These are phyloP conservation scores for Carollia perspicillata DNA, from an alignment of 2,113 vertebrate species.

Conservation along the genomic window DNA sequence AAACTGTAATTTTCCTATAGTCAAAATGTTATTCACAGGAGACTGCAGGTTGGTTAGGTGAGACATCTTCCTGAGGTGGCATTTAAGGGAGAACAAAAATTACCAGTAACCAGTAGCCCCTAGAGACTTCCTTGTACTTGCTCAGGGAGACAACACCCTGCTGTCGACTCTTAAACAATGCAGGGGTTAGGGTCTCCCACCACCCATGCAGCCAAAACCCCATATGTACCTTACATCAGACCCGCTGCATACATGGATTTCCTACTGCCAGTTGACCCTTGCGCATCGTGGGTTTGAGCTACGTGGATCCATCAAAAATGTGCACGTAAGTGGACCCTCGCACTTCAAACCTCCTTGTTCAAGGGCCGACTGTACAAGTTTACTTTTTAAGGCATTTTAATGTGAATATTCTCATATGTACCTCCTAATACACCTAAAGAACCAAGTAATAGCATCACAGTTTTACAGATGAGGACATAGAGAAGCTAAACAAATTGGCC, in stretches of 20 bases:
- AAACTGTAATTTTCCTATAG: constrained; percentile 34
- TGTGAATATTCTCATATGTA: not conserved
- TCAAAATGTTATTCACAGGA: constrained; percentile 54
- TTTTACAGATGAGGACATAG: not conserved
- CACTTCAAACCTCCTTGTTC: not conserved
- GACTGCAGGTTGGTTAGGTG: not conserved
- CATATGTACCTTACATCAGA: not conserved
- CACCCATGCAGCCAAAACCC: not conserved
- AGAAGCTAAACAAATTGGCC: not conserved
- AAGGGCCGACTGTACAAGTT: not conserved
- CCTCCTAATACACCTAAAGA: not conserved
- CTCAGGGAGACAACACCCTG: constrained; percentile 51
- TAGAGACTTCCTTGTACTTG: constrained; percentile 74
- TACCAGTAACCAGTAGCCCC: constrained; percentile 65
- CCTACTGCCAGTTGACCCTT: not conserved
- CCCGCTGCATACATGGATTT: not conserved
- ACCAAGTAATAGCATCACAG: not conserved
- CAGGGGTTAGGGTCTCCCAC: not conserved
- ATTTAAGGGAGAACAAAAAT: constrained; percentile 73
- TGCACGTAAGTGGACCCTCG: not conserved
- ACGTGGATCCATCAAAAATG: not conserved
- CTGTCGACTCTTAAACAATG: not conserved
- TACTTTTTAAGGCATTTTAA: not conserved
- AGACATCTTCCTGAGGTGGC: constrained; percentile 56
- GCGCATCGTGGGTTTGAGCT: not conserved